Evolutionary conservation across 2,888 invertebrate species (phyloP).

Genomic region (Caenorhabditis sp.): DNA sequence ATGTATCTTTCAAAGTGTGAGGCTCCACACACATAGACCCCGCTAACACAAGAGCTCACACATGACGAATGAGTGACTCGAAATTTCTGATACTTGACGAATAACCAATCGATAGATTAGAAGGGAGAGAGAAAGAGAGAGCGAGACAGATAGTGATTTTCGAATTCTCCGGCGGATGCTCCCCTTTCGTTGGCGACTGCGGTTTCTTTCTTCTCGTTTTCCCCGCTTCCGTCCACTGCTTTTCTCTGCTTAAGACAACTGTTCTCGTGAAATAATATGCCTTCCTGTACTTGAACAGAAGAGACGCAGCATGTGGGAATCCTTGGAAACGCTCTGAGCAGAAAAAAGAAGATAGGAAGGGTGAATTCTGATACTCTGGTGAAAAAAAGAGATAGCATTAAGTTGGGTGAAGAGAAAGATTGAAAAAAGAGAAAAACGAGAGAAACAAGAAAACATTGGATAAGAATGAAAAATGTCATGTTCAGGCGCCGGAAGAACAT

Average conservation of each 20-base stretch:
- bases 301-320: conserved; percentile 33
- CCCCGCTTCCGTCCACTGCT: background rate
- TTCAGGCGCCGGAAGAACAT: conserved; percentile 20
- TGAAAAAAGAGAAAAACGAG: background rate
- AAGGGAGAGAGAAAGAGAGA: background rate
- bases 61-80: conserved; percentile 3
- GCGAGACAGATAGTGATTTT: too few relatives aligned
- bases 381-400: too few relatives aligned
- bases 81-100: conserved; percentile 12
- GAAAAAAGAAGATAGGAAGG: background rate
- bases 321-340: conserved; percentile 35
- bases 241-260: conserved; percentile 35
- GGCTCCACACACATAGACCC: background rate
- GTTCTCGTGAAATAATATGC: conserved; percentile 28
- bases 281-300: background rate
- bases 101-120: conserved; percentile 29
- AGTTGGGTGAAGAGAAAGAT: background rate
- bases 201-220: conserved; percentile 31
- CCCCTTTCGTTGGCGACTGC: conserved; percentile 1
- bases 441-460: too few relatives aligned
- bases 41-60: background rate
- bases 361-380: conserved; percentile 26
- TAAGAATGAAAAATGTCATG: conserved; percentile 8
- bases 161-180: conserved; percentile 16
- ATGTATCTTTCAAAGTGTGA: conserved; percentile 12